Evolutionary conservation across 2,888 invertebrate species (phyloP), one percentile per base, ranked within the genome.

Genomic region (Dynastes maya): DNA sequence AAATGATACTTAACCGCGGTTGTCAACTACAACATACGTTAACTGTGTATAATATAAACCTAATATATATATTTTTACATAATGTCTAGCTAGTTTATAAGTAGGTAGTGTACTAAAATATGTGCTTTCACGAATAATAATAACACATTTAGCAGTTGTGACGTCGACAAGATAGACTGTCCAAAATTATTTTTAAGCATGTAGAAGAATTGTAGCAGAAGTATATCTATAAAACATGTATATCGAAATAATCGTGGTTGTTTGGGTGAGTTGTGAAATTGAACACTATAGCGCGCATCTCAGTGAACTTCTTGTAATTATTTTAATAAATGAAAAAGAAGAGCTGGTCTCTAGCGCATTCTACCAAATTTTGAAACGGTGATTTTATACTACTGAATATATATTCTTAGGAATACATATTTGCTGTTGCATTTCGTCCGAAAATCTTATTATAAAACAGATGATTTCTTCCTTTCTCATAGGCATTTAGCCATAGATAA

Each of bases 11-110:
- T 55, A 72, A 58, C 22, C 22, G 71, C 72, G 58, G 58, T 58
- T 40, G 72, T 72, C 58, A 72, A 72, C 45, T 68, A 68, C 27
- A 55, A 71, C 51, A 68, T 58, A 72, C 40, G 37, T 58, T 72
- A 72, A 55, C 6, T 72, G 45, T 72, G 58, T 72, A 72, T 45
- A 22, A 72, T 72, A 72, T 45, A 72, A 72, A 40, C 72, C 37
- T 45, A 45, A 55, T 55, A 55, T n/a, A 55, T 72, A 72, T 72
- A 72, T 72, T 72, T 72, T 72, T 72, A 72, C 72, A 72, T 72
- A 72, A 61, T 61, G 40, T 72, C 9, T 72, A 72, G 27, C 27
- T 51, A 64, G 53, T 45, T 29, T 49, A 29, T 67, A 76, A 45
- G 67, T 76, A 76, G 76, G n/a, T 64, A 51, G 61, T 64, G 64